Percentiles rank a stretch among this genome's conserved stretches.
Evolutionary conservation across 2,113 vertebrate genomes (phyloP).

Genomic region (Amphiprion ocellaris): DNA sequence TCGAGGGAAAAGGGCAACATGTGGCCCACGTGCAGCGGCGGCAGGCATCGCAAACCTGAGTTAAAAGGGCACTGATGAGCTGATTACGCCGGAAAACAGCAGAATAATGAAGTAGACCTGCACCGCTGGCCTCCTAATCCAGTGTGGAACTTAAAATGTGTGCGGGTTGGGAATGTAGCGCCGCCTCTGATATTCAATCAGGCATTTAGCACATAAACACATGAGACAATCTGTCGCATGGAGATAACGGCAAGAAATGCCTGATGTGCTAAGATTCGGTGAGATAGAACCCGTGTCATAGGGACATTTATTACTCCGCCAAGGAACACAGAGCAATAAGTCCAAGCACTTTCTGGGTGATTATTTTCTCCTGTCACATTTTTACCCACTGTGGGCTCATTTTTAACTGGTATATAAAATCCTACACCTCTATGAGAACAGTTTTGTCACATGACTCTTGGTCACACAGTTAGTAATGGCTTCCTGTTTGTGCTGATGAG

Average conservation of each 20-base stretch:
- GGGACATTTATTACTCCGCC: too few relatives aligned
- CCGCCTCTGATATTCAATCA: slow-evolving; percentile 35
- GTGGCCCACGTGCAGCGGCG: background rate
- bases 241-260: slow-evolving; percentile 16
- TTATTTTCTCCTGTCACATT: too few relatives aligned
- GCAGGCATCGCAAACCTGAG: background rate
- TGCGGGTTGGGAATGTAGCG: background rate
- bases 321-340: too few relatives aligned
- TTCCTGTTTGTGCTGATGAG: too few relatives aligned
- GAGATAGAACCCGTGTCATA: background rate
- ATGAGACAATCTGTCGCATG: background rate
- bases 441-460: too few relatives aligned
- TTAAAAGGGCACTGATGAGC: slow-evolving; percentile 24
- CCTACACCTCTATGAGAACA: too few relatives aligned
- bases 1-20: slow-evolving; percentile 24
- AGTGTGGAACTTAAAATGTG: slow-evolving; percentile 20
- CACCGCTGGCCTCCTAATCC: slow-evolving; percentile 1
- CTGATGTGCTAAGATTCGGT: background rate
- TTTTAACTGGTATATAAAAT: too few relatives aligned
- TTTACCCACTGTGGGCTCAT: too few relatives aligned
- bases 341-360: too few relatives aligned
- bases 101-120: slow-evolving; percentile 24
- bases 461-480: too few relatives aligned
- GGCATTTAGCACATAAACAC: slow-evolving; percentile 20
- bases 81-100: background rate